Percentiles rank a stretch among this genome's conserved stretches.
Conservation (phyloP, 2,113 vertebrate genomes). For the Microtus oregoni region DNA sequence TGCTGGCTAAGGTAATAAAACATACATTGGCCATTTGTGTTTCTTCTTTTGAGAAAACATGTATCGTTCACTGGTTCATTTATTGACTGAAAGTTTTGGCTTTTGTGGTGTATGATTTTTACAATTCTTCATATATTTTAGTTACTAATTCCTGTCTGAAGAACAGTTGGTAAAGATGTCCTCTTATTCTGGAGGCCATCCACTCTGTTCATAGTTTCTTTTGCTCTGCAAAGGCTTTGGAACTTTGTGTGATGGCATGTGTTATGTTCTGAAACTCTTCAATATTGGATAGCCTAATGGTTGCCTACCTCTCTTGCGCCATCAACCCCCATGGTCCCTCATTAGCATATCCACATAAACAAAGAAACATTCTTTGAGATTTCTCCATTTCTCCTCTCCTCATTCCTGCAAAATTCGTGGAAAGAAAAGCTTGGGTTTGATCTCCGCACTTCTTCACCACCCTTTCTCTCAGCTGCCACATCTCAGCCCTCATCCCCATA, state of each 20-base stretch:
- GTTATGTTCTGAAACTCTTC: background rate
- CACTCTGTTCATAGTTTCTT: background rate
- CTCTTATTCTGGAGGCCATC: background rate
- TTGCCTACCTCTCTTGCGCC: background rate
- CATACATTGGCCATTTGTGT: background rate
- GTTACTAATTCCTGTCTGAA: background rate
- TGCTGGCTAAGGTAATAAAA: background rate
- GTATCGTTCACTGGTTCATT: background rate
- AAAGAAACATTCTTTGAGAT: background rate
- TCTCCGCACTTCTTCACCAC: background rate
- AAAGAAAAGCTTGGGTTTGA: background rate
- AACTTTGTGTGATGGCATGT: background rate
- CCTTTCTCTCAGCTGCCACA: background rate
- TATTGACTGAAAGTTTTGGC: background rate
- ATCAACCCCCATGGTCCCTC: background rate
- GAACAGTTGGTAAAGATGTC: background rate
- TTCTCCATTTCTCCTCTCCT: background rate
- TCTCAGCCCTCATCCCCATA: background rate
- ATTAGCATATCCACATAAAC: background rate
- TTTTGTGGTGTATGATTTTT: background rate
- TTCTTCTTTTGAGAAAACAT: background rate
- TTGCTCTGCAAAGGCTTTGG: background rate
- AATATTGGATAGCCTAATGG: background rate
- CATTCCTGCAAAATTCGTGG: background rate
- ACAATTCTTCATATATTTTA: background rate